A percentile compares a stretch with the other conserved stretches of the same genome.
Evolutionary conservation across 2,888 invertebrate genomes (phyloP).

Genomic region (Temnothorax unifasciatus): DNA sequence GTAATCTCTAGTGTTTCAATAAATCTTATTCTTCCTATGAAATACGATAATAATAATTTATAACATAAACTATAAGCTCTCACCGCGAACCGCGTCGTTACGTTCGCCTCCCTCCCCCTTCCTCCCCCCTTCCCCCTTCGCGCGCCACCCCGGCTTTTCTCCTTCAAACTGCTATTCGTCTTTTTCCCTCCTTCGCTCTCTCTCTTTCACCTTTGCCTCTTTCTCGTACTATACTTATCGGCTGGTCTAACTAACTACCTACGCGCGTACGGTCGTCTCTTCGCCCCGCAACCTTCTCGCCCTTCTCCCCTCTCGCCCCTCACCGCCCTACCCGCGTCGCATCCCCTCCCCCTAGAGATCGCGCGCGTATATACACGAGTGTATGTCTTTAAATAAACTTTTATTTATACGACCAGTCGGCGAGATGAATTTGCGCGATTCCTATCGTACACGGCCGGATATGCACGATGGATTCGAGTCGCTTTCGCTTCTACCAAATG

Average conservation of each 20-base stretch:
- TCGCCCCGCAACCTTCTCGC: slow-evolving; percentile 55
- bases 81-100: slow-evolving; percentile 77
- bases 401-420: slow-evolving; percentile 84
- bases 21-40: slow-evolving; percentile 84
- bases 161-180: slow-evolving; percentile 45
- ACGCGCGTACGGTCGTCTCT: slow-evolving; percentile 54
- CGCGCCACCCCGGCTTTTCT: slow-evolving; percentile 45
- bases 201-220: slow-evolving; percentile 40
- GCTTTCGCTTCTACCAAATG: slow-evolving; percentile 77
- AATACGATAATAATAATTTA: slow-evolving; percentile 86
- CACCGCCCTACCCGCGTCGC: slow-evolving; percentile 10
- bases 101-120: slow-evolving; percentile 20
- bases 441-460: slow-evolving; percentile 80
- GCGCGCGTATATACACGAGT: slow-evolving; percentile 58
- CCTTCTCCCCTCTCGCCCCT: slow-evolving; percentile 12
- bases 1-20: slow-evolving; percentile 83
- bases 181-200: slow-evolving; percentile 13
- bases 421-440: slow-evolving; percentile 83
- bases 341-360: slow-evolving; percentile 38
- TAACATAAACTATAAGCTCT: slow-evolving; percentile 84
- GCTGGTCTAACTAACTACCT: slow-evolving; percentile 61
- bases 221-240: slow-evolving; percentile 48
- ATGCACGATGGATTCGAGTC: slow-evolving; percentile 82
- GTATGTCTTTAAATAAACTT: slow-evolving; percentile 85
- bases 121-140: slow-evolving; percentile 4